A percentile compares a stretch with the other conserved stretches of the same genome.
Conservation (phyloP, 2,888 invertebrate genomes). For the Philereme transversata region DNA sequence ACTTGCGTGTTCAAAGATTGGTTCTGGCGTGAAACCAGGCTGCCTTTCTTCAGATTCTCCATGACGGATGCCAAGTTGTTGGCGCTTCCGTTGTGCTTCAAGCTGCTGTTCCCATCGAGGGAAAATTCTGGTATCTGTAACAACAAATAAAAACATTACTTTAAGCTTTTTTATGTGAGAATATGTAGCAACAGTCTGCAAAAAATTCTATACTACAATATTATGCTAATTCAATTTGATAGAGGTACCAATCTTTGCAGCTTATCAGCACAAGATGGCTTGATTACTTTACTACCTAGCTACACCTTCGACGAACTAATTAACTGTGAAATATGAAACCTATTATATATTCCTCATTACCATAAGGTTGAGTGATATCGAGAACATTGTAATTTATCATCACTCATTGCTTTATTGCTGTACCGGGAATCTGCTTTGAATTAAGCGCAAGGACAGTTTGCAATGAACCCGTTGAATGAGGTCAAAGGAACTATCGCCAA, state of each 20-base stretch:
- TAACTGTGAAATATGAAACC: slow-evolving; percentile 23
- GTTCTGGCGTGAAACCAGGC: slow-evolving; percentile 74
- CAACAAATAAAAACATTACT: slow-evolving; percentile 36
- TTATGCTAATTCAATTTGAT: slow-evolving; percentile 16
- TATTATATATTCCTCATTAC: slow-evolving; percentile 15
- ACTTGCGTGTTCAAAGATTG: slow-evolving; percentile 80
- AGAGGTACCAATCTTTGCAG: slow-evolving; percentile 44
- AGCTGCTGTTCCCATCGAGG: slow-evolving; percentile 83
- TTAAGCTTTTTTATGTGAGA: background rate
- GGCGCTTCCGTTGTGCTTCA: slow-evolving; percentile 79
- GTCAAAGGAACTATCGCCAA: slow-evolving; percentile 75
- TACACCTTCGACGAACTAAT: slow-evolving; percentile 27
- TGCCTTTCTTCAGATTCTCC: slow-evolving; percentile 89
- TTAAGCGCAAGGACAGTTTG: slow-evolving; percentile 76
- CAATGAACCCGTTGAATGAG: slow-evolving; percentile 71
- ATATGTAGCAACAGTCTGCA: background rate
- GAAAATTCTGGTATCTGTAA: slow-evolving; percentile 84
- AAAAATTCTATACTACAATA: slow-evolving; percentile 5
- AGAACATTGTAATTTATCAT: slow-evolving; percentile 44
- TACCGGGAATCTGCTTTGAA: slow-evolving; percentile 70
- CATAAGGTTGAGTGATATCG: slow-evolving; percentile 26
- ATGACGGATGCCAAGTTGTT: slow-evolving; percentile 87
- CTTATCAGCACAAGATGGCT: slow-evolving; percentile 43
- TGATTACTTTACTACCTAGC: slow-evolving; percentile 38
- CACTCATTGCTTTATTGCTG: slow-evolving; percentile 56